Base-by-base conservation (phyloP, 2,113 vertebrate genomes). In the Halichoeres trimaculatus region DNA sequence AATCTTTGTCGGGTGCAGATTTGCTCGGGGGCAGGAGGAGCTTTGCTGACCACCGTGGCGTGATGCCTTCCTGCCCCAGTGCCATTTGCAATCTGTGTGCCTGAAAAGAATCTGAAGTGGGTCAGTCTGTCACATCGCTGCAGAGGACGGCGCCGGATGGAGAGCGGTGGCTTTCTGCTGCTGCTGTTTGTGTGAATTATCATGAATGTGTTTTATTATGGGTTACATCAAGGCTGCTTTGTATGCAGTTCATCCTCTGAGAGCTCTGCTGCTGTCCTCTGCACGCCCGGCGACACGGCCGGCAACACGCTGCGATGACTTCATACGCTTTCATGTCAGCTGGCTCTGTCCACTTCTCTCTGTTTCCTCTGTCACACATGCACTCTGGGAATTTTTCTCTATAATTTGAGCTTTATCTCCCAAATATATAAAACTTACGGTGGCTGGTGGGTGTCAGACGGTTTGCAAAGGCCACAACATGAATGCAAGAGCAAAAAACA, bases 11-110 rank as follows among this genome's bases (percentile, higher is more conserved):
- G 78, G 80, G 62, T 59, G 64, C 48, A 69, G 65, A 85, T 78
- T 78, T n/a, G 79, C 86, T 78, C 0, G 3, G 34, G 81, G 70
- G 69, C 17, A 6, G 1, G 14, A 62, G 55, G 52, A 55, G 69
- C 55, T 79, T 81, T 35, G 41, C 72, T 71, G 80, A 78, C 80
- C 69, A 35, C 23, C 73, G 5, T 74, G 54, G 70, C 78, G 47
- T 71, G 85, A 85, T 75, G 79, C 65, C 88, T 84, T 85, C 84
- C 85, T 79, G 78, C 80, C 88, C 76, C 47, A 30, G 8, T 73
- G 85, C 81, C 81, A 77, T 84, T 74, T 68, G 43, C 63, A 74
- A 76, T 76, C 69, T 70, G 72, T 20, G 85, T 5, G 56, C 57
- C 71, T 56, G 71, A 72, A 65, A 60, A 70, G 36, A 61, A 58